phyloP scores from a whole-genome alignment of 2,888 invertebrate genomes.

The Aleiodes alternator region DNA sequence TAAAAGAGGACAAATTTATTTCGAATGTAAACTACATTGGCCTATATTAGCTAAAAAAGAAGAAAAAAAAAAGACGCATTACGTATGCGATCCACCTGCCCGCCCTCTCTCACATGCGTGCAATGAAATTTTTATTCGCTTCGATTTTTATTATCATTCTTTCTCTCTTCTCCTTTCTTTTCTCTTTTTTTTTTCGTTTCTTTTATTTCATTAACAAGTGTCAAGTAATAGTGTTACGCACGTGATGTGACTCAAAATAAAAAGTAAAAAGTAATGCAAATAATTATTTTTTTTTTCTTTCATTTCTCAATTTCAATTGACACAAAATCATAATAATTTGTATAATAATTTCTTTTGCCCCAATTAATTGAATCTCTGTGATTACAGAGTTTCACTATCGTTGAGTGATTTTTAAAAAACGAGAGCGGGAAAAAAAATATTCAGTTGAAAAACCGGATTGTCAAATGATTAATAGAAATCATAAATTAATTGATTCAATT shows the following conservation, averaged over 20 bases:
- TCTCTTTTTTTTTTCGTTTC: not conserved
- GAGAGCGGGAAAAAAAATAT: constrained; percentile 27
- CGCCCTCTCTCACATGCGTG: constrained; percentile 57
- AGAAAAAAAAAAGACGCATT: constrained; percentile 54
- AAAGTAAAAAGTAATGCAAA: not conserved
- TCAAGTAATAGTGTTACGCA: constrained; percentile 31
- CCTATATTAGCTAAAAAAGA: constrained; percentile 64
- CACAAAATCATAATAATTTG: constrained; percentile 18
- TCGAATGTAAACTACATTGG: constrained; percentile 58
- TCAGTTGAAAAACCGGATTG: constrained; percentile 39
- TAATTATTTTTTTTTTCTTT: not conserved
- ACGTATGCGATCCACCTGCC: constrained; percentile 64
- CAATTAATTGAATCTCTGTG: constrained; percentile 27
- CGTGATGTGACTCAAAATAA: constrained; percentile 19
- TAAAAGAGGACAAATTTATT: constrained; percentile 44
- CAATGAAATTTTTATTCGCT: constrained; percentile 57
- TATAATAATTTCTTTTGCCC: constrained; percentile 11
- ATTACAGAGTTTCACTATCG: constrained; percentile 45
- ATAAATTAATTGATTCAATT: constrained; percentile 14
- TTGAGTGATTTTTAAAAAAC: constrained; percentile 12
- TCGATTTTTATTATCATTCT: constrained; percentile 8
- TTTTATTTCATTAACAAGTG: constrained; percentile 14
- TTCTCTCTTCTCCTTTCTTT: not conserved
- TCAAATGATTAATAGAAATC: not conserved
- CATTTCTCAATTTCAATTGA: not conserved